These are phyloP conservation scores for Neosilurus hyrtlii DNA, from an alignment of 2,797 vertebrate genomes.

Conservation along the genomic window DNA sequence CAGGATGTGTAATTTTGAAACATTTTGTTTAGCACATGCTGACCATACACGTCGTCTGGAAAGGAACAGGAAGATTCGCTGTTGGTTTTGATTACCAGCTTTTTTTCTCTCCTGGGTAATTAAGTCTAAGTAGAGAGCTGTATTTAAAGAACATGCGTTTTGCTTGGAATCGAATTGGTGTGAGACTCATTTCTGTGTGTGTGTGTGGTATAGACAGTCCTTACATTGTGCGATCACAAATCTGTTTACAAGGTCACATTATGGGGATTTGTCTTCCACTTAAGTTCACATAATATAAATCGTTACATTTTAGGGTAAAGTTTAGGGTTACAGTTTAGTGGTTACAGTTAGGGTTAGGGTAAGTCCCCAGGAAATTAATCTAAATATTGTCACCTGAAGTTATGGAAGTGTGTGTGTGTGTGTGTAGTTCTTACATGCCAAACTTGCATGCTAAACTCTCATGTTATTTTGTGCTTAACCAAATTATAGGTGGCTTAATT, in stretches of 20 bases:
- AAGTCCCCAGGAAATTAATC: too few relatives aligned
- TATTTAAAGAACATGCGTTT: conserved; percentile 37
- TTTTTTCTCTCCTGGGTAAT: conserved; percentile 68
- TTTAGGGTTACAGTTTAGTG: too few relatives aligned
- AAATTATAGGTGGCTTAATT: background rate
- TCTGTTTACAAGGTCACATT: too few relatives aligned
- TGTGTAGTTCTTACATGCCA: too few relatives aligned
- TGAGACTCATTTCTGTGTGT: background rate
- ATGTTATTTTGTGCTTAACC: background rate
- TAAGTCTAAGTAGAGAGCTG: conserved; percentile 70
- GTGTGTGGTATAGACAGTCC: background rate
- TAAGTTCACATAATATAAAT: too few relatives aligned
- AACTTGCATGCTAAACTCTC: too few relatives aligned
- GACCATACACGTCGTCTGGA: conserved; percentile 61
- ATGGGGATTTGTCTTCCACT: too few relatives aligned
- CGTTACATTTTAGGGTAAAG: too few relatives aligned
- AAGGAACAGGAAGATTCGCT: conserved; percentile 66
- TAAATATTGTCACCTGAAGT: too few relatives aligned
- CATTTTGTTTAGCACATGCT: conserved; percentile 57
- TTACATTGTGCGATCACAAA: too few relatives aligned
- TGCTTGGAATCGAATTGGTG: conserved; percentile 34
- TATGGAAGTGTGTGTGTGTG: too few relatives aligned
- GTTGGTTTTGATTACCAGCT: conserved; percentile 65
- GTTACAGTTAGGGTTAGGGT: too few relatives aligned
- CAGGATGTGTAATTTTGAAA: conserved; percentile 47